These are phyloP conservation scores for Drepana falcataria DNA, from an alignment of 2,888 invertebrate genomes.

Conservation along the genomic window DNA sequence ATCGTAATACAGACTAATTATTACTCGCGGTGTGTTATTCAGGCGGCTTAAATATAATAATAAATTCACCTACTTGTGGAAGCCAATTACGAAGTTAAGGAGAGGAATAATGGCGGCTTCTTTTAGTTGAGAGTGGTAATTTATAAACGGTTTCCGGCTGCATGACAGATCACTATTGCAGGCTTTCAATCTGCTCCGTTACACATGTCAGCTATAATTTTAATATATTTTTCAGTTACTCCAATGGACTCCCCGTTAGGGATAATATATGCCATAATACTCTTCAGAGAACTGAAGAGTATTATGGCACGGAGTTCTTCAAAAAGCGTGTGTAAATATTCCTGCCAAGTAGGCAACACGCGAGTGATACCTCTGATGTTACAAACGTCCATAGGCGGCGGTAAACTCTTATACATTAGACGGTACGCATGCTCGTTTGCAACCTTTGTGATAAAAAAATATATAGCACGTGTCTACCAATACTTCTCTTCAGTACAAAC, in stretches of 20 bases:
- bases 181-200: constrained; percentile 7
- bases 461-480: background rate
- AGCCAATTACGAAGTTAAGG: constrained; percentile 32
- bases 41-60: constrained; percentile 37
- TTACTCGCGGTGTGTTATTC: constrained; percentile 35
- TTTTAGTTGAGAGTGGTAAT: constrained; percentile 1
- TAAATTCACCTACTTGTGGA: constrained; percentile 33
- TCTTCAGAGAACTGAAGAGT: constrained; percentile 10
- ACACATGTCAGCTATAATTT: too few species aligned
- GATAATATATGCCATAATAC: constrained; percentile 1
- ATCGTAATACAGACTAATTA: constrained; percentile 51
- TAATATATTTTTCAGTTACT: too few species aligned
- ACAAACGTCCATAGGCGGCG: too few species aligned
- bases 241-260: too few species aligned
- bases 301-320: background rate
- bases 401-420: too few species aligned
- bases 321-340: too few species aligned
- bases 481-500: background rate
- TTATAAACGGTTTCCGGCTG: background rate
- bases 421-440: too few species aligned
- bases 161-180: constrained; percentile 2
- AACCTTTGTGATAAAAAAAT: too few species aligned
- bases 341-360: too few species aligned
- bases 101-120: constrained; percentile 8
- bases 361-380: too few species aligned